A percentile compares a stretch with the other conserved stretches of the same genome.
Conservation (phyloP, 1,140 invertebrate genomes). For the Acromyrmex heyeri region DNA sequence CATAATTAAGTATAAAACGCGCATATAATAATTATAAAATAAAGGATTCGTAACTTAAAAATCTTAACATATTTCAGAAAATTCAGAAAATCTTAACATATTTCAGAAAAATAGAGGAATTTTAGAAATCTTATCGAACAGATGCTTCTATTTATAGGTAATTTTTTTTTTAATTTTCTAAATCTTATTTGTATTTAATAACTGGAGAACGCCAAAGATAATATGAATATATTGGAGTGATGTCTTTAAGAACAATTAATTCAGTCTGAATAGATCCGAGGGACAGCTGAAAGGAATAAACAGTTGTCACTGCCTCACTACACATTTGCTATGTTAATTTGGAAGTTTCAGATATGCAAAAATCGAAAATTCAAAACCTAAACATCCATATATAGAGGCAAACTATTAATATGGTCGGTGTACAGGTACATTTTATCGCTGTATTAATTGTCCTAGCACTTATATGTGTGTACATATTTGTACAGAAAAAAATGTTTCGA, state of each 20-base stretch:
- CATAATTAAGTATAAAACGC: neutral
- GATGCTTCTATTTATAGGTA: neutral
- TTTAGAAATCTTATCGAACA: conserved; percentile 7
- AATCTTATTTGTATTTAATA: neutral
- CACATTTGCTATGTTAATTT: neutral
- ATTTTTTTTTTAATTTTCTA: neutral
- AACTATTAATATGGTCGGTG: conserved; percentile 79
- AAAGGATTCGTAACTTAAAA: neutral
- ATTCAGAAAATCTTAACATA: neutral
- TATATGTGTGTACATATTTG: conserved; percentile 50
- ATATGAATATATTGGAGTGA: neutral
- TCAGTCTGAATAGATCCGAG: conserved; percentile 17
- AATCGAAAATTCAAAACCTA: conserved; percentile 2
- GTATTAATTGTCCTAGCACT: conserved; percentile 79
- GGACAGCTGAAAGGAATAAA: conserved; percentile 37
- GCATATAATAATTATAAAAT: neutral
- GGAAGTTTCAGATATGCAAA: conserved; percentile 13
- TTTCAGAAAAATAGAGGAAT: neutral
- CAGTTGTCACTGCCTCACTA: conserved; percentile 23
- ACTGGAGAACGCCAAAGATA: neutral
- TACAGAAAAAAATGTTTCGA: conserved; percentile 15
- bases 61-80: no score
- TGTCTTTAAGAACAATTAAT: conserved; percentile 6
- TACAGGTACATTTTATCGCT: conserved; percentile 85
- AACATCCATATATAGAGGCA: conserved; percentile 73